These are phyloP conservation scores for Rhinichthys klamathensis DNA, from an alignment of 2,113 vertebrate species.

Conservation along the genomic window DNA sequence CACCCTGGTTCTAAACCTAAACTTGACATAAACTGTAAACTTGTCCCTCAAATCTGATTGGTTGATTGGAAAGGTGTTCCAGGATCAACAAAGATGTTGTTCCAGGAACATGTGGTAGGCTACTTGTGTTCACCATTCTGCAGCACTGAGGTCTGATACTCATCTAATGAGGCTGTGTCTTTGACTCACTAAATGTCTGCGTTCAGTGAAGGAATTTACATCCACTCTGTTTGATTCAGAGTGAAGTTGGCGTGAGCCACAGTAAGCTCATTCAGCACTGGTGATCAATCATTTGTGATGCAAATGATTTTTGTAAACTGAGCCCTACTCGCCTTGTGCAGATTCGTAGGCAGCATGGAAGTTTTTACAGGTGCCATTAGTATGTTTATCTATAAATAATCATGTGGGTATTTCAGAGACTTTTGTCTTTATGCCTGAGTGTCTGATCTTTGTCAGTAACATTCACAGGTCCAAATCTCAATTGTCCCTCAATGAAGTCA, in stretches of 20 bases:
- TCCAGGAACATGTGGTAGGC: too few relatives aligned
- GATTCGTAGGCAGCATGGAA: neutral
- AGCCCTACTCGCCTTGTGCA: constrained; percentile 37
- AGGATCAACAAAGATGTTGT: too few relatives aligned
- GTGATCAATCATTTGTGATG: constrained; percentile 51
- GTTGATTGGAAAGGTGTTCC: too few relatives aligned
- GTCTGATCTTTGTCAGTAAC: constrained; percentile 2
- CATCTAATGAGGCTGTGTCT: neutral
- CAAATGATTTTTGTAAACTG: constrained; percentile 48
- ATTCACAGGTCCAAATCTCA: neutral
- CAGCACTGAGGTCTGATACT: constrained; percentile 5
- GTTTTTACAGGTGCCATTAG: neutral
- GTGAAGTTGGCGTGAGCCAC: too few relatives aligned
- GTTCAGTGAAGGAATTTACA: neutral
- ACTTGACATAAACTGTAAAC: too few relatives aligned
- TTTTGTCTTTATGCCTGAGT: neutral
- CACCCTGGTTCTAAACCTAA: too few relatives aligned
- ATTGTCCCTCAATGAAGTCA: too few relatives aligned
- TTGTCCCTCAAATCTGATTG: too few relatives aligned
- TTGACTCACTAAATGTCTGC: neutral
- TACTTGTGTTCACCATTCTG: too few relatives aligned
- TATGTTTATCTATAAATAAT: neutral
- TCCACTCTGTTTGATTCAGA: neutral
- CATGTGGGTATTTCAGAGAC: neutral
- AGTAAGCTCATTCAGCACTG: neutral